Evolutionary conservation across 2,797 vertebrate genomes (phyloP), one percentile per base, ranked within the genome.

Genomic region (Xiphorhynchus erythropygius): DNA sequence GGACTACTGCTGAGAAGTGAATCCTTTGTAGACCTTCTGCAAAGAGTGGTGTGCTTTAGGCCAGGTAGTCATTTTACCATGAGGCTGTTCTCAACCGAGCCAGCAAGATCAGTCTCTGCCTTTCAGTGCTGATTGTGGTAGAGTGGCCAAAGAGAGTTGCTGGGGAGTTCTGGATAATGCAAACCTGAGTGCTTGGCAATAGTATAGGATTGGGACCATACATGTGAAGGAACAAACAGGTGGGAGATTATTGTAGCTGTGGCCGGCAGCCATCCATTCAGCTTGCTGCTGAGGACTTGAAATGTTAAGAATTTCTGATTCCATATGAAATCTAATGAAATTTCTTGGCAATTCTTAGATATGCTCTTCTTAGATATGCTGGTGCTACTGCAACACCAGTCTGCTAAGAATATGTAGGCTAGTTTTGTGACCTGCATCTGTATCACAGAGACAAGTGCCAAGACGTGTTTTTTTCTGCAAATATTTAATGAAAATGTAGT

Each of bases 341-440:
- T 77, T 50, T 64, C 19, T 93, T 59, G 11, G 18, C 30, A 7
- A n/a, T n/a, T n/a, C n/a, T n/a, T n/a, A n/a, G n/a, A n/a, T n/a
- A n/a, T n/a, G n/a, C 6, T 59, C 41, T 59, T 47, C 50, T 3
- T 15, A 63, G 35, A 80, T 6, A 3, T 27, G 10, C 28, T 0
- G 0, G 27, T 62, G 30, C 25, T 71, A 53, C 13, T 25, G 15
- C 35, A 86, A 52, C 35, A 44, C 7, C 24, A 57, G 8, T n/a
- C 30, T 87, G 39, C 56, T 82, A 75, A 37, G 42, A 57, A 27
- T 62, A 71, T 4, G 14, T 41, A 80, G 19, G 6, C 19, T 85
- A 35, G 8, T 28, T 3, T 59, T 74, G 47, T 6, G 16, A 33
- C 17, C 11, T 42, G 21, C 47, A 12, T 50, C 37, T 42, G 7